Evolutionary conservation across 2,797 vertebrate genomes (phyloP).

Genomic region (Hemitrygon akajei): DNA sequence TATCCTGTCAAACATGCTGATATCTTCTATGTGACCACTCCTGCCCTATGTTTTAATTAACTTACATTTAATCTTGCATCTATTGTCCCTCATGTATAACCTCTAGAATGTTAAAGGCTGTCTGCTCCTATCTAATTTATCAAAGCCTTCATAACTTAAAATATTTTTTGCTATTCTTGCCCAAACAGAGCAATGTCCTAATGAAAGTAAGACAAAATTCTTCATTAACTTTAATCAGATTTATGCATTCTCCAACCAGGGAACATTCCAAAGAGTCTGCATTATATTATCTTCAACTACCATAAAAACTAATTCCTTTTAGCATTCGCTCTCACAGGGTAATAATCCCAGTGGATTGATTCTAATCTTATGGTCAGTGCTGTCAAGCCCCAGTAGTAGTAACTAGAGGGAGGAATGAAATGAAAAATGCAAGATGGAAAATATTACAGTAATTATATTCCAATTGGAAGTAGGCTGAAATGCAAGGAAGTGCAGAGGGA

Average conservation of each 20-base stretch:
- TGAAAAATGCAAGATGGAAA: background rate
- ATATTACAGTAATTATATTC: background rate
- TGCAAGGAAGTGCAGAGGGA: background rate
- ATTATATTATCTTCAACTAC: background rate
- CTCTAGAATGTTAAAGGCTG: background rate
- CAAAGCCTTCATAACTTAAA: background rate
- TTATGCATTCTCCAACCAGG: background rate
- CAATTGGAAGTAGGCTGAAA: background rate
- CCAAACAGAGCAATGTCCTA: background rate
- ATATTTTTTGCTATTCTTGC: background rate
- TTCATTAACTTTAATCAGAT: background rate
- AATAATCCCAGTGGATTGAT: background rate
- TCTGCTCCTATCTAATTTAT: background rate
- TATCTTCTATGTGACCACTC: background rate
- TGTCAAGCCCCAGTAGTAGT: background rate
- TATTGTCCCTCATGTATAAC: background rate
- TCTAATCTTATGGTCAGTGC: background rate
- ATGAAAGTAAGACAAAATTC: background rate
- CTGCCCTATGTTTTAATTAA: background rate
- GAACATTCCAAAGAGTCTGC: background rate
- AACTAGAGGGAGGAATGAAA: background rate
- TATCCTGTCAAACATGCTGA: background rate
- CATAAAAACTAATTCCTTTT: background rate
- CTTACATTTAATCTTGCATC: background rate
- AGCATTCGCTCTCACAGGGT: background rate